These are phyloP conservation scores for Fulica atra DNA, from an alignment of 2,113 vertebrate genomes.

Conservation along the genomic window DNA sequence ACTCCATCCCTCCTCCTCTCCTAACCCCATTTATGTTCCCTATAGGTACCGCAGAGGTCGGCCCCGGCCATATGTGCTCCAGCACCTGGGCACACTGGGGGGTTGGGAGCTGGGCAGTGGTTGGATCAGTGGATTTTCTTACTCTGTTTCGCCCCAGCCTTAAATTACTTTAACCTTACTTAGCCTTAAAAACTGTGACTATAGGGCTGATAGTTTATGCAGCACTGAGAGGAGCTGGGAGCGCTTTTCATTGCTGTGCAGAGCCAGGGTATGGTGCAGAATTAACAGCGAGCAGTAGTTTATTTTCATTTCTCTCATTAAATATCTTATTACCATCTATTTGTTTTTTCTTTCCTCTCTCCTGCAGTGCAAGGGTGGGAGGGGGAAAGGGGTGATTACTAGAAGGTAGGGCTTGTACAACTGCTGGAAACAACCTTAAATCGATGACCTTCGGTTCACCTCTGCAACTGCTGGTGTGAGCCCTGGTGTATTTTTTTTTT, in stretches of 20 bases:
- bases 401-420: not conserved
- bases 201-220: constrained; percentile 10
- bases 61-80: not conserved
- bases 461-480: not conserved
- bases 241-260: constrained; percentile 26
- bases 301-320: constrained; percentile 63
- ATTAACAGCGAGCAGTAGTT: constrained; percentile 7
- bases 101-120: not conserved
- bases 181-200: constrained; percentile 22
- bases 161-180: constrained; percentile 25
- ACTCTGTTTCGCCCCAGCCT: not conserved
- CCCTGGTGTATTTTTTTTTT: not conserved
- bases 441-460: constrained; percentile 21
- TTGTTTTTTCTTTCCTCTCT: constrained; percentile 18
- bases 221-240: not conserved
- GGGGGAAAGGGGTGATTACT: not conserved
- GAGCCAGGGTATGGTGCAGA: constrained; percentile 6
- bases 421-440: constrained; percentile 33
- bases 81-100: fast-evolving
- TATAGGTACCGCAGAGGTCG: not conserved
- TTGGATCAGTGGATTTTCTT: not conserved
- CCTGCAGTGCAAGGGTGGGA: not conserved
- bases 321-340: constrained; percentile 39
- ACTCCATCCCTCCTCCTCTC: not conserved
- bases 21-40: not conserved